Base-by-base conservation (phyloP, 30 jellyfish, hydroid and myxozoan genomes). In the Turritopsis dohrnii region DNA sequence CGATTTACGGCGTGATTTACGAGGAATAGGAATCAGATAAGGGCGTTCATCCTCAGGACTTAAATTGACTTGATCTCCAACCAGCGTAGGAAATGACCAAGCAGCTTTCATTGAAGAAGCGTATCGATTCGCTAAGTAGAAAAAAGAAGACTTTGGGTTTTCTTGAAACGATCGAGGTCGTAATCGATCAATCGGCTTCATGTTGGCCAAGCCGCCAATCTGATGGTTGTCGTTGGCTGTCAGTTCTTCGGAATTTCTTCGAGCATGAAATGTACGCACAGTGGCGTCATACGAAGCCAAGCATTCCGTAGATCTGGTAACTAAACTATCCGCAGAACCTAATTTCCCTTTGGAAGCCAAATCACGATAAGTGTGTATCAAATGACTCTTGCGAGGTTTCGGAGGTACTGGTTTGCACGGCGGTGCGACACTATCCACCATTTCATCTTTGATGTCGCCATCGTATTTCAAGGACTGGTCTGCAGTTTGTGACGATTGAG, bases 11-110 rank as follows among this genome's bases (percentile, higher is more conserved):
- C 66, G 71, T 18, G 71, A 23, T 71, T 65, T 82, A 24, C 89
- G 84, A 8, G 89, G 89, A 28, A 82, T 82, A 16, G 89, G 89
- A 5, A 26, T 86, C 1, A 82, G 86, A 28, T 26, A 82, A 21
- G 89, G 89, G 8, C 89, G 84, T 18, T 82, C 89, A 71, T 82
- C 89, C 18, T 82, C 89, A 30, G 89, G 89, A 82, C 89, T 82
- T 16, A 82, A 29, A n/a, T 82, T 82, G 17, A 82, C 72, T 66
- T 82, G 89, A 23, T 82, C 89, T 7, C 89, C 89, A 8, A 82
- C 84, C 31, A 82, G 66, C 24, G 89, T 26, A 20, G 89, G 89
- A 17, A 82, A 72, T 16, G 89, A 82, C 74, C 85, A 71, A 4
- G 89, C 89, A 41, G 89, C 72, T 71, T 82, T 82, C 74, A 82